phyloP scores from a whole-genome alignment of 1,140 invertebrate species.

The Atta cephalotes region DNA sequence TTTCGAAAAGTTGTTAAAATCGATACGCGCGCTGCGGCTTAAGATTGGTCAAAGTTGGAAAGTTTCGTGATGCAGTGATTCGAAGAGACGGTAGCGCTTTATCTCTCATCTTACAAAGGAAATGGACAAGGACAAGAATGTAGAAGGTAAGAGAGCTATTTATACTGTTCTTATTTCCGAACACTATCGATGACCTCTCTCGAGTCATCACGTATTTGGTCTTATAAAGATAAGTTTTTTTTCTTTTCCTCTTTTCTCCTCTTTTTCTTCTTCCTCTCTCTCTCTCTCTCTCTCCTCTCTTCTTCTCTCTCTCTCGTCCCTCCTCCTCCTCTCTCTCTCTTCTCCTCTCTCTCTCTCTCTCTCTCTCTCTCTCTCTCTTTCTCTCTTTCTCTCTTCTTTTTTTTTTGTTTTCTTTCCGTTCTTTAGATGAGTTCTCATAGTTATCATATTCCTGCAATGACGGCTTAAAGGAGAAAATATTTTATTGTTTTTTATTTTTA shows the following conservation, averaged over 20 bases:
- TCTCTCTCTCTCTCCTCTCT: too few species aligned
- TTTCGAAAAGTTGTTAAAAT: conserved; percentile 61
- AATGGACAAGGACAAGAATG: conserved; percentile 82
- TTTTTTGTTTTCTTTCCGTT: not conserved
- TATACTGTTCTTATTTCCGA: conserved; percentile 12
- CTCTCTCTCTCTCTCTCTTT: not conserved
- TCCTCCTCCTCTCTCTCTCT: too few species aligned
- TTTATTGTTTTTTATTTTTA: conserved; percentile 1
- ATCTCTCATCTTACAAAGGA: conserved; percentile 59
- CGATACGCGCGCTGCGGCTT: conserved; percentile 35
- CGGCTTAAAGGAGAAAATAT: not conserved
- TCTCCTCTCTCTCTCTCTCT: too few species aligned
- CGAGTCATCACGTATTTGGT: not conserved
- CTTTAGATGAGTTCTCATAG: not conserved
- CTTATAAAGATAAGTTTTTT: conserved; percentile 15
- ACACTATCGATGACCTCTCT: conserved; percentile 1
- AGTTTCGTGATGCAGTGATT: conserved; percentile 81
- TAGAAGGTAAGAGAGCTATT: conserved; percentile 74
- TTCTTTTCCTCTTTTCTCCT: not conserved
- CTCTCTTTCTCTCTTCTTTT: not conserved
- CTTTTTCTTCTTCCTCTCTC: not conserved
- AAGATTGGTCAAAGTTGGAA: conserved; percentile 72
- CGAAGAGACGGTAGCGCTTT: conserved; percentile 55
- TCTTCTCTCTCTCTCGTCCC: too few species aligned
- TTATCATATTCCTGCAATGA: not conserved